Evolutionary conservation across 2,797 vertebrate species (phyloP).

Genomic region (Onychomys leucogaster): DNA sequence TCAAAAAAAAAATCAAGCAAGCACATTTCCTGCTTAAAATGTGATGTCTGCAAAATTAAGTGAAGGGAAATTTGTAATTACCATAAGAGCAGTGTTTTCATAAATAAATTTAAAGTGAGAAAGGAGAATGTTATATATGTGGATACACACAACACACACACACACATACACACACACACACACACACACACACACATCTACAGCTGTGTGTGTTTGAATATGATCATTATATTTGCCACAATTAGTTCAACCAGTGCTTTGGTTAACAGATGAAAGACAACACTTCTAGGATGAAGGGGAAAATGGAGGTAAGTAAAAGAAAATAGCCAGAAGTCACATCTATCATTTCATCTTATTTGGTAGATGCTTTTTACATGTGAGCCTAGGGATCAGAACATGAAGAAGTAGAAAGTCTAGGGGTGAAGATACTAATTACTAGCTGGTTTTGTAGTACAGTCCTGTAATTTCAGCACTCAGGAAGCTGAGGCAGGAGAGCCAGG

Average conservation of each 20-base stretch:
- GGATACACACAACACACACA: too few species aligned
- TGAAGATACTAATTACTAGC: not conserved
- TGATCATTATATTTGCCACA: not conserved
- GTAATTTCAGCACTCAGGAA: not conserved
- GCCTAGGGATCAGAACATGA: not conserved
- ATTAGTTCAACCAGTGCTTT: not conserved
- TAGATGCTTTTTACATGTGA: not conserved
- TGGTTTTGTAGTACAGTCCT: not conserved
- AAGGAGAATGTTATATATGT: not conserved
- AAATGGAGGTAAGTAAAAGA: not conserved
- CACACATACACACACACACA: too few species aligned
- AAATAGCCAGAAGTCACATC: not conserved
- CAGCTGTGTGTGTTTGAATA: not conserved
- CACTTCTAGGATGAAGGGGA: not conserved
- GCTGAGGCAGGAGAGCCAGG: not conserved
- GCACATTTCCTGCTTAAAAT: not conserved
- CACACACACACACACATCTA: too few species aligned
- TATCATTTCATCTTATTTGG: not conserved
- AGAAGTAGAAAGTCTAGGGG: not conserved
- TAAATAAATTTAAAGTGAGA: not conserved
- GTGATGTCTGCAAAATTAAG: not conserved
- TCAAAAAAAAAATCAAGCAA: conserved; percentile 22
- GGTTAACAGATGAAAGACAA: not conserved
- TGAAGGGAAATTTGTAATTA: not conserved
- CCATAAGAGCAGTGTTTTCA: not conserved